Evolutionary conservation across 1,140 invertebrate species (phyloP), one percentile per base, ranked within the genome.

Genomic region (Drusus annulatus): DNA sequence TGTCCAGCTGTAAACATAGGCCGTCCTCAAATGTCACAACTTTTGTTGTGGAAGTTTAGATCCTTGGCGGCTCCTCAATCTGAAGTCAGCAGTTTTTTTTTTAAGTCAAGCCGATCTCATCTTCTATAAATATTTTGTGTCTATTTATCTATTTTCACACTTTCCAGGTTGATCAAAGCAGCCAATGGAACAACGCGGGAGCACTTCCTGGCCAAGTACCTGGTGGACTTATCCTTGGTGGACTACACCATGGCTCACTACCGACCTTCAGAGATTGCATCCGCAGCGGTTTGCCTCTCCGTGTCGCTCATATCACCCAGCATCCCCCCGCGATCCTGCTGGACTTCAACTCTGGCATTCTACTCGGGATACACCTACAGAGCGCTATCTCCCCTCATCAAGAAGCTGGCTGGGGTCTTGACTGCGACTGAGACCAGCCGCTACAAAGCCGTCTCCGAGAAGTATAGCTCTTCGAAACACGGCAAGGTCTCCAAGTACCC

Each of bases 131-230:
- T n/a, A 0, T 45, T 45, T 45, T 5, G 36, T 45, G 36, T 78
- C 28, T 54, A 76, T 52, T 31, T 16, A 7, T 71, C 19, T 52
- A 19, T 21, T 45, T 45, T 45, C 16, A 17, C 6, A 19, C 7
- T 58, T 17, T 71, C 21, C 52, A 93, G 89, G 82, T 95, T 88
- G 87, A 90, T 91, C 2, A 93, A 93, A 88, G 90, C 91, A 1
- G 91, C 91, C 5, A 86, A 93, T 86, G 94, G 93, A 8, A 87
- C 93, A 16, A 86, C 87, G 1, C 90, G 91, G 76, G 93, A 95
- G 85, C 97, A 99, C 86, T 94, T 93, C 63, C 89, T 98, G 86
- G 96, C 96, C 7, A 99, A 99, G 90, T 99, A 98, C 86, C 93
- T 99, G 69, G 92, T 98, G 84, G 98, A 99, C 87, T 87, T 99